Evolutionary conservation across 2,888 invertebrate genomes (phyloP).

Genomic region (Pharmacophagus antenor): DNA sequence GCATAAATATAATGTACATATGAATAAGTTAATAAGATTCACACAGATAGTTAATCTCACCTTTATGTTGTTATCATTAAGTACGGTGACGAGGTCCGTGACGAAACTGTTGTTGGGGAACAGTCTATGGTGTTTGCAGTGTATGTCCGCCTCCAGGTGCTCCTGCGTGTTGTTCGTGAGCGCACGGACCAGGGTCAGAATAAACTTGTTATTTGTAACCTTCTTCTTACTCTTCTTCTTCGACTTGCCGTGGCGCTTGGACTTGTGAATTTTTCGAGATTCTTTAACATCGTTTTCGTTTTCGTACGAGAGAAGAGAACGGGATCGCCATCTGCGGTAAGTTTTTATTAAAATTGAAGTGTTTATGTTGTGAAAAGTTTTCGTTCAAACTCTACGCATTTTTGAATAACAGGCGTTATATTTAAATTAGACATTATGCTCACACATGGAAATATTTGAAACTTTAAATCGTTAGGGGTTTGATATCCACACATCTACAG

Average conservation of each 20-base stretch:
- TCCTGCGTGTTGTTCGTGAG: slow-evolving; percentile 49
- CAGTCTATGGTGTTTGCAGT: slow-evolving; percentile 55
- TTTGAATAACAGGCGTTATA: no score
- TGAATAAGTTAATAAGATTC: no score
- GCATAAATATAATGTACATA: no score
- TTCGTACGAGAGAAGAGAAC: slow-evolving; percentile 56
- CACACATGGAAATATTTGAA: no score
- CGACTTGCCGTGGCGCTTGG: slow-evolving; percentile 36
- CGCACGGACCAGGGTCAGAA: slow-evolving; percentile 53
- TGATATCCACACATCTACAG: no score
- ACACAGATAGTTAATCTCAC: no score
- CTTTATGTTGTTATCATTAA: slow-evolving; percentile 65
- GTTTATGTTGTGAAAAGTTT: no score
- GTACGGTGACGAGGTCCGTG: slow-evolving; percentile 61
- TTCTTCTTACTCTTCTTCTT: slow-evolving; percentile 38
- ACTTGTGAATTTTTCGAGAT: slow-evolving; percentile 38
- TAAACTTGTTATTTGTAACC: slow-evolving; percentile 62
- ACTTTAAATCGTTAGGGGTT: no score
- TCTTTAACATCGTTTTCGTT: slow-evolving; percentile 33
- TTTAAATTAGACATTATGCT: no score
- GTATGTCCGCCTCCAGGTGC: slow-evolving; percentile 63
- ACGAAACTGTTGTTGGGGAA: slow-evolving; percentile 68
- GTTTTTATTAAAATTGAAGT: no score
- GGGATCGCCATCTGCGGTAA: slow-evolving; percentile 54
- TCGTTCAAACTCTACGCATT: no score